Percentiles rank a stretch among this genome's conserved stretches.
phyloP scores from a whole-genome alignment of 2,113 vertebrate genomes.

The Steatornis caripensis region DNA sequence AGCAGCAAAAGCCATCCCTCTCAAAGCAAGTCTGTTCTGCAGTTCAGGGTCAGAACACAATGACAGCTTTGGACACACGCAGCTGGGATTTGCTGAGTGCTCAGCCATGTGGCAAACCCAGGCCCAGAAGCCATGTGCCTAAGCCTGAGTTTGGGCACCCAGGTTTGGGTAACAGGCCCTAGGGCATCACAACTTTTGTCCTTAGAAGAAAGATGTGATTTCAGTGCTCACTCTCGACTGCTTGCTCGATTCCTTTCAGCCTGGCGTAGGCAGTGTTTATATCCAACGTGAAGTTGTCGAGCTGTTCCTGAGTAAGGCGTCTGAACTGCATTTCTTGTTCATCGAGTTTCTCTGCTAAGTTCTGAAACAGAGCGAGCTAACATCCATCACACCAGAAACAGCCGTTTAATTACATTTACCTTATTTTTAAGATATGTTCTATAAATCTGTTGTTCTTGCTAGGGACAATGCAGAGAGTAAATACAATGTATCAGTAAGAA shows the following conservation, averaged over 20 bases:
- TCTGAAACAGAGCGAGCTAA: slow-evolving; percentile 70
- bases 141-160: neutral
- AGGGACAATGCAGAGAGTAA: neutral
- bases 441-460: neutral
- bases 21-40: neutral
- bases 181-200: rapidly evolving
- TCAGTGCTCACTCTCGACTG: slow-evolving; percentile 87
- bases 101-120: neutral
- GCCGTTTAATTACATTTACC: too few species aligned
- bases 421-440: neutral
- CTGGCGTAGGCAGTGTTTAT: slow-evolving; percentile 91
- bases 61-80: rapidly evolving
- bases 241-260: slow-evolving; percentile 92
- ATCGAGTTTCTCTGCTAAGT: slow-evolving; percentile 81
- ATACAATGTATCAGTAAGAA: neutral
- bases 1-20: neutral
- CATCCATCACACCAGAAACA: neutral
- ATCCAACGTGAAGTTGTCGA: slow-evolving; percentile 93
- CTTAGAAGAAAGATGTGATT: neutral
- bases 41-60: neutral
- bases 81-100: neutral
- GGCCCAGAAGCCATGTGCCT: rapidly evolving
- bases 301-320: slow-evolving; percentile 90
- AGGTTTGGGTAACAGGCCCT: neutral
- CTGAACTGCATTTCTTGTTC: slow-evolving; percentile 88